Evolutionary conservation across 1,140 invertebrate species (phyloP).

Genomic region (Papilio aristodemus): DNA sequence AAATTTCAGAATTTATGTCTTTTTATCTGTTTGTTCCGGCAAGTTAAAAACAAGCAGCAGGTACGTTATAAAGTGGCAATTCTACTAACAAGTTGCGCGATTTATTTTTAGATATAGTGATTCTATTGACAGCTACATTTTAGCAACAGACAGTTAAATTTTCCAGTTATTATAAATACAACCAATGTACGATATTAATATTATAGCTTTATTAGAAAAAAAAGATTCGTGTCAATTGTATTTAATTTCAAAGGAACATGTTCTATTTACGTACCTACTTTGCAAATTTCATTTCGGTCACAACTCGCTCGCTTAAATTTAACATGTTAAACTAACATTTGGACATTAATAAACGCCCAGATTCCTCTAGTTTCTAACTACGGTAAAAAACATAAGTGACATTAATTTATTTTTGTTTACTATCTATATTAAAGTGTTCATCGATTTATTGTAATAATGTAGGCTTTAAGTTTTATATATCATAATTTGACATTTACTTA

Average conservation of each 20-base stretch:
- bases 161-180: background rate
- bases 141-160: background rate
- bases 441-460: too few relatives aligned
- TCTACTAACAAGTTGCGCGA: slow-evolving; percentile 3
- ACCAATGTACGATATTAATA: too few relatives aligned
- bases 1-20: slow-evolving; percentile 3
- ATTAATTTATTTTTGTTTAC: too few relatives aligned
- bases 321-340: slow-evolving; percentile 7
- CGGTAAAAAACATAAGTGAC: too few relatives aligned
- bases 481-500: too few relatives aligned
- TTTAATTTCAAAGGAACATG: too few relatives aligned
- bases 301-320: background rate
- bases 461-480: too few relatives aligned
- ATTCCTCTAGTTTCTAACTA: background rate
- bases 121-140: background rate
- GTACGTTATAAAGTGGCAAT: slow-evolving; percentile 14
- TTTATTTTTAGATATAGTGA: background rate
- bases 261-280: background rate
- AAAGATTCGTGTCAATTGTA: too few relatives aligned
- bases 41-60: slow-evolving; percentile 15
- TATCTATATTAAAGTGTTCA: too few relatives aligned
- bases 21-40: slow-evolving; percentile 13
- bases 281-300: background rate
- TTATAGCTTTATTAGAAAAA: too few relatives aligned
- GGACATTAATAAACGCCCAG: background rate